Base-by-base conservation (phyloP, 2,888 invertebrate genomes). In the Cacoxenus indagator region DNA sequence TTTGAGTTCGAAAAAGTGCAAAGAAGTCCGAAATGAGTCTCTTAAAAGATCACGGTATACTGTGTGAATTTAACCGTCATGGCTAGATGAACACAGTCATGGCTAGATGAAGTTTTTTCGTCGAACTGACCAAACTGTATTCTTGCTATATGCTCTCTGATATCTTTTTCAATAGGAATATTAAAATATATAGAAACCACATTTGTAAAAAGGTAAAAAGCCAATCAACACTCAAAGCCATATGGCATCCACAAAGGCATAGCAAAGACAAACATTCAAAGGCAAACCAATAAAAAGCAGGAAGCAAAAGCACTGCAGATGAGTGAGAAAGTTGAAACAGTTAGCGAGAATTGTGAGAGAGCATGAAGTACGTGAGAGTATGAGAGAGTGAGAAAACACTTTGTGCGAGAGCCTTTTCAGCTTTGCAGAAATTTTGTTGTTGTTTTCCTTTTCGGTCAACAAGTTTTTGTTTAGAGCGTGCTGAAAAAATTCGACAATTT, bases 141-240 rank as follows among this genome's bases (percentile, higher is more conserved):
- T n/a, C n/a, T n/a, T n/a, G n/a, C n/a, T n/a, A n/a, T n/a, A n/a
- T n/a, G n/a, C n/a, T n/a, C n/a, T n/a, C n/a, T n/a, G n/a, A n/a
- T n/a, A n/a, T n/a, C n/a, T n/a, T n/a, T n/a, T n/a, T n/a, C n/a
- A n/a, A n/a, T n/a, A n/a, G n/a, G n/a, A n/a, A n/a, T n/a, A n/a
- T n/a, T n/a, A n/a, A n/a, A n/a, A n/a, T n/a, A n/a, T n/a, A n/a
- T n/a, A n/a, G n/a, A n/a, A n/a, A n/a, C n/a, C n/a, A n/a, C 80
- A 83, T 80, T 81, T 83, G 83, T 81, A 74, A 83, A 76, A 75
- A 71, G 19, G 45, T 14, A 37, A 37, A 2, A 37, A 14, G 37
- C 37, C 2, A 14, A 2, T 8, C 14, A 14, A 37, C n/a, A n/a
- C n/a, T n/a, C 14, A 61, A 43, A 22, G 5, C 6, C 54, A 69